phyloP scores from a whole-genome alignment of 2,888 invertebrate genomes.

The Phaonia tiefii region DNA sequence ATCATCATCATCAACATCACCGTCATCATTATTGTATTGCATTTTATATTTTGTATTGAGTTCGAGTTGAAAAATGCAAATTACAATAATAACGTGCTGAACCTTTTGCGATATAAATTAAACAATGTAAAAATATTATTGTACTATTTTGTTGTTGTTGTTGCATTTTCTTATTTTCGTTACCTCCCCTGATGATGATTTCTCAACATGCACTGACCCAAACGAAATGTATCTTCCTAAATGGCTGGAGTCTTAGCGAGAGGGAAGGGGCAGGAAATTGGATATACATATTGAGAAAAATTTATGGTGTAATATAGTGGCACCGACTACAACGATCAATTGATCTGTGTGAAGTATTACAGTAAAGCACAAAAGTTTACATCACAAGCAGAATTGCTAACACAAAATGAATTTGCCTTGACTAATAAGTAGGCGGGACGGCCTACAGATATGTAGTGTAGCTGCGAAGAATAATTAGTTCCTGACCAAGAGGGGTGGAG shows the following conservation, averaged over 20 bases:
- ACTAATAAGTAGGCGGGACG: too few relatives aligned
- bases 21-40: constrained; percentile 13
- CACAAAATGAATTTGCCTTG: too few relatives aligned
- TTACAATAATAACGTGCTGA: constrained; percentile 64
- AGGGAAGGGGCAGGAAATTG: background rate
- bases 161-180: background rate
- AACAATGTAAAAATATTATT: constrained; percentile 44
- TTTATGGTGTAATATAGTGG: too few relatives aligned
- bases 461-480: too few relatives aligned
- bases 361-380: too few relatives aligned
- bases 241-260: constrained; percentile 42
- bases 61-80: constrained; percentile 53
- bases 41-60: constrained; percentile 45
- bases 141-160: background rate
- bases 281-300: too few relatives aligned
- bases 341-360: too few relatives aligned
- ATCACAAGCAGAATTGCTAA: too few relatives aligned
- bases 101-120: constrained; percentile 59
- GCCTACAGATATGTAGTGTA: too few relatives aligned
- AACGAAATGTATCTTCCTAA: constrained; percentile 41
- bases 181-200: constrained; percentile 45
- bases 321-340: too few relatives aligned
- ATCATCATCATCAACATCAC: background rate
- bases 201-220: constrained; percentile 26
- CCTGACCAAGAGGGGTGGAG: too few relatives aligned